These are phyloP conservation scores for Lithophane socia DNA, from an alignment of 2,888 invertebrate genomes.

Conservation along the genomic window DNA sequence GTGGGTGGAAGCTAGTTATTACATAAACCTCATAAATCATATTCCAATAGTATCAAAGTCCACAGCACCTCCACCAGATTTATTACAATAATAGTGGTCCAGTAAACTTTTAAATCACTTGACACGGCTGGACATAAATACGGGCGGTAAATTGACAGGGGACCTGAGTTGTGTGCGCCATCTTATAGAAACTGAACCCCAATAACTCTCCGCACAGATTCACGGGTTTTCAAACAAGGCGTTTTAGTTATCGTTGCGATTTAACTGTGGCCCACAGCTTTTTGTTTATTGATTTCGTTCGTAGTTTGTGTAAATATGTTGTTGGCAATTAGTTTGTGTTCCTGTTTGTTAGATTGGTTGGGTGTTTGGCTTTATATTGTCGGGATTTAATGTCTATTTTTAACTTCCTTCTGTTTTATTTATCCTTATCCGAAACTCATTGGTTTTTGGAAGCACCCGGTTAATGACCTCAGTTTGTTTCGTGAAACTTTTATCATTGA, in stretches of 20 bases:
- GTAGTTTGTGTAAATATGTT: conserved; percentile 33
- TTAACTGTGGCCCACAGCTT: conserved; percentile 52
- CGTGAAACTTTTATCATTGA: neutral
- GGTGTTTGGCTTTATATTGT: conserved; percentile 18
- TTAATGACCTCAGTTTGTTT: no score
- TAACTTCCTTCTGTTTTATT: neutral
- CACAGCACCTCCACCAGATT: conserved; percentile 40
- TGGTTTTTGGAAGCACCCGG: neutral
- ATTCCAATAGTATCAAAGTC: conserved; percentile 22
- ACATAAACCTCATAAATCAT: conserved; percentile 40
- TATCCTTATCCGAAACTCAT: neutral
- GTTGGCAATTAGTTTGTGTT: conserved; percentile 48
- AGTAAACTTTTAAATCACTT: conserved; percentile 67
- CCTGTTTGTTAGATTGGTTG: conserved; percentile 29
- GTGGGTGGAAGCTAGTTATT: no score
- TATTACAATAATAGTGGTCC: conserved; percentile 58
- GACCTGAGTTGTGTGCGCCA: conserved; percentile 81
- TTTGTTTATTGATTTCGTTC: conserved; percentile 54
- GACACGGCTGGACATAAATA: conserved; percentile 68
- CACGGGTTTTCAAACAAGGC: conserved; percentile 81
- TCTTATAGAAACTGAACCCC: conserved; percentile 82
- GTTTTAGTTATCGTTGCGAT: conserved; percentile 76
- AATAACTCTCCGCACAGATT: conserved; percentile 82
- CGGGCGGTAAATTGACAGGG: conserved; percentile 82
- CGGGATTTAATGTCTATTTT: conserved; percentile 7